Conservation (phyloP, 2,888 invertebrate genomes). For the Drosophila hamatofila region DNA sequence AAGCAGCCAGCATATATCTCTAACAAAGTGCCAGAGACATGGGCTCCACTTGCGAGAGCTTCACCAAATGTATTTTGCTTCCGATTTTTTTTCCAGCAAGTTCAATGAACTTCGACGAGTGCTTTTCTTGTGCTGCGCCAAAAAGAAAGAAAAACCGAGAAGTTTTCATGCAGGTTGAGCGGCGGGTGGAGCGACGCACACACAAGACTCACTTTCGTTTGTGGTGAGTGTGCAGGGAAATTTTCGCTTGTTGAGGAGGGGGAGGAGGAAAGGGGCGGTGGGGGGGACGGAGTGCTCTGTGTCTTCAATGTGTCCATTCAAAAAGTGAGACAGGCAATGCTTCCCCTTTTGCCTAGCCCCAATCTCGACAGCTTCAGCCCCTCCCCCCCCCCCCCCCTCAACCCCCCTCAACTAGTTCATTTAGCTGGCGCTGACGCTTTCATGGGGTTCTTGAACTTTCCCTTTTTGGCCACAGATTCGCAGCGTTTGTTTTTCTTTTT, state of each 20-base stretch:
- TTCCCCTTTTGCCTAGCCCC: constrained; percentile 6
- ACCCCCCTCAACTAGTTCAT: constrained; percentile 4
- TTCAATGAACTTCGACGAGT: constrained; percentile 64
- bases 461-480: constrained; percentile 46
- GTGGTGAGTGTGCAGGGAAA: constrained; percentile 51
- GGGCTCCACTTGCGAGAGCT: constrained; percentile 38
- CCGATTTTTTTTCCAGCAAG: constrained; percentile 48
- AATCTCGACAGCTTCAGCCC: not conserved
- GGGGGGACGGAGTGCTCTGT: not conserved
- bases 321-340: constrained; percentile 62
- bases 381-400: too few species aligned
- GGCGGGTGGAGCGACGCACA: constrained; percentile 3
- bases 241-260: constrained; percentile 1
- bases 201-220: constrained; percentile 69
- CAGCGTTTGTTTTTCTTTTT: constrained; percentile 57
- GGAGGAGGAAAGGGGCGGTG: not conserved
- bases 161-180: constrained; percentile 28
- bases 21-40: constrained; percentile 23
- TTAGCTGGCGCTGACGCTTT: constrained; percentile 57
- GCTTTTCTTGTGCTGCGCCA: constrained; percentile 62
- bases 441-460: constrained; percentile 80
- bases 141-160: constrained; percentile 33
- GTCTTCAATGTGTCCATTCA: constrained; percentile 40
- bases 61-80: constrained; percentile 39
- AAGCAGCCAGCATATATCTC: constrained; percentile 14